Percentiles rank a stretch among this genome's conserved stretches.
Conservation (phyloP, 2,797 vertebrate genomes). For the Silurus aristotelis region DNA sequence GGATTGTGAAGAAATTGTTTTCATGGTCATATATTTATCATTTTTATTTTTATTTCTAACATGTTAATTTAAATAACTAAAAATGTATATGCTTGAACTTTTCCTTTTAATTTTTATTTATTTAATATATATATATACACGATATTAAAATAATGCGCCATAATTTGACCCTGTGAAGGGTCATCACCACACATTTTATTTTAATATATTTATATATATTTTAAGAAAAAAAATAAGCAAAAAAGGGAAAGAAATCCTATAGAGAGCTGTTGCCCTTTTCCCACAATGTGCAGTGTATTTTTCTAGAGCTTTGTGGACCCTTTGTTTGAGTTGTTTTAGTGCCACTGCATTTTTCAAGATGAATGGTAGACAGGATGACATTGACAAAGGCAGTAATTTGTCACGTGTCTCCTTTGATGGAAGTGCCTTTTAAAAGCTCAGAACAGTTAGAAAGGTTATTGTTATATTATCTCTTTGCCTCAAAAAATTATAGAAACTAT, state of each 20-base stretch:
- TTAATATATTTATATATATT: background rate
- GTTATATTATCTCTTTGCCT: background rate
- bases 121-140: background rate
- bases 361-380: background rate
- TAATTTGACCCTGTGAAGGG: background rate
- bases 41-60: too few species aligned
- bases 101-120: too few species aligned
- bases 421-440: background rate
- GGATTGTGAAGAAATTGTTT: too few species aligned
- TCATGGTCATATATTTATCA: too few species aligned
- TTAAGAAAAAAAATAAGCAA: background rate
- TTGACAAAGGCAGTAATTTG: background rate
- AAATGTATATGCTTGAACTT: background rate
- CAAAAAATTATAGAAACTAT: background rate
- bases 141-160: background rate
- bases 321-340: conserved; percentile 8
- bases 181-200: background rate
- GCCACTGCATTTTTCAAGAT: background rate
- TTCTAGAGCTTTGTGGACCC: background rate
- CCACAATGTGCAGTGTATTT: background rate
- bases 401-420: background rate
- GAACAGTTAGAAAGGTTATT: background rate
- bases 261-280: background rate
- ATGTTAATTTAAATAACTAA: background rate
- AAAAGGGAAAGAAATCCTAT: background rate